A percentile compares a stretch with the other conserved stretches of the same genome.
Conservation (phyloP, 2,113 vertebrate genomes). For the Myanophis thanlyinensis region DNA sequence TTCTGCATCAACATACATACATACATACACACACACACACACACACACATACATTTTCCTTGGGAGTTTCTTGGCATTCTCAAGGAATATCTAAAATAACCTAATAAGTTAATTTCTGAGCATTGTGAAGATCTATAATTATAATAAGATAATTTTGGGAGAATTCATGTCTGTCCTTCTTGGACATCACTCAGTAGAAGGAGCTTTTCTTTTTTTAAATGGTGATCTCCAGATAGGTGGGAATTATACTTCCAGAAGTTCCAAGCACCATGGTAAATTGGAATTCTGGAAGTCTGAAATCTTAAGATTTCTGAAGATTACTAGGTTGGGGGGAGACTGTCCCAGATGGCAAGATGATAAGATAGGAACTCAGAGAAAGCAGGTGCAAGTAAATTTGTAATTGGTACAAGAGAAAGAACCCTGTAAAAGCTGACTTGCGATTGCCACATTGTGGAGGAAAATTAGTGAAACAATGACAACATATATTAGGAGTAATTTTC, state of each 20-base stretch:
- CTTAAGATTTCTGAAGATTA: neutral
- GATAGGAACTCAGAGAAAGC: neutral
- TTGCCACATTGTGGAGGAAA: neutral
- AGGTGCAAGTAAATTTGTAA: neutral
- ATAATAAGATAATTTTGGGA: neutral
- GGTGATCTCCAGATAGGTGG: neutral
- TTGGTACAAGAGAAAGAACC: neutral
- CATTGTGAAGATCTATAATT: no score
- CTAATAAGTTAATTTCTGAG: neutral
- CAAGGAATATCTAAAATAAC: neutral
- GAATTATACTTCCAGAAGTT: neutral
- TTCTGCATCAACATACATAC: no score
- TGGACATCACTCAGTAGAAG: neutral
- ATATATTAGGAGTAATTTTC: conserved; percentile 1
- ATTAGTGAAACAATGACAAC: neutral
- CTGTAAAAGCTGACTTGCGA: neutral
- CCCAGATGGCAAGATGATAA: neutral
- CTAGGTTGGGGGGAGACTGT: neutral
- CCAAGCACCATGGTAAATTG: neutral
- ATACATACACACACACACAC: no score
- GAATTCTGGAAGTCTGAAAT: neutral
- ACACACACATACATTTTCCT: no score
- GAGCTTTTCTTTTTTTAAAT: neutral
- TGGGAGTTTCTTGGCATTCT: neutral
- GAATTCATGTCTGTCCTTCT: neutral